Base-by-base conservation (phyloP, 2,888 invertebrate species). In the Volucella bombylans region DNA sequence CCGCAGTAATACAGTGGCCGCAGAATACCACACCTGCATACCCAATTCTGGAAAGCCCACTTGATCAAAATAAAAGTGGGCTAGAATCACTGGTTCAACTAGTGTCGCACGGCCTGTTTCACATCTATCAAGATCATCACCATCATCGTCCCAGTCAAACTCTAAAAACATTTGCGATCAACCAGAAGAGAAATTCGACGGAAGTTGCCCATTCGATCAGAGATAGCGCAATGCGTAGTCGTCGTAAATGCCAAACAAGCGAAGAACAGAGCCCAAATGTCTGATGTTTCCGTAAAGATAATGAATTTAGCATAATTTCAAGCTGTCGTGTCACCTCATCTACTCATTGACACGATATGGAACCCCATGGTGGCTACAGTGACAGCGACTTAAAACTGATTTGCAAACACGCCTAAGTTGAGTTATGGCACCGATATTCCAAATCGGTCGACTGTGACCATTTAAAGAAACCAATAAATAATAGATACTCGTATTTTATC, bases 341-440 rank as follows among this genome's bases (percentile, higher is more conserved):
- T 31, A 43, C 31, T 49, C 47, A 67, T 59, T 59, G 55, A 73
- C 68, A 72, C 55, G 50, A 52, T 57, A 73, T 68, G 72, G 67
- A 69, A 47, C 14, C 12, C 55, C 61, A 39, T 50, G 54, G 11
- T 43, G 54, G 8, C 1, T 31, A 64, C 11, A 39, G 6, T 31
- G 31, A 18, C 23, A 52, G 15, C 43, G 57, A 49, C 15, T 59
- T 59, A 73, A 31, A 79, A 74, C 65, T 79, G 69, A 83, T 71
- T 74, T 65, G 83, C 83, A 80, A 80, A 79, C 79, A 74, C 83
- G 83, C 83, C 83, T 65, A 80, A 52, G 64, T 52, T 83, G 83
- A 83, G 74, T 83, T 83, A 83, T 83, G 74, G 61, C 83, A 65
- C 65, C 79, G 52, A 74, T 83, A 73, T 57, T 52, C 68, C 69